Conservation (phyloP, 2,888 invertebrate genomes). For the Conchocele bisecta region DNA sequence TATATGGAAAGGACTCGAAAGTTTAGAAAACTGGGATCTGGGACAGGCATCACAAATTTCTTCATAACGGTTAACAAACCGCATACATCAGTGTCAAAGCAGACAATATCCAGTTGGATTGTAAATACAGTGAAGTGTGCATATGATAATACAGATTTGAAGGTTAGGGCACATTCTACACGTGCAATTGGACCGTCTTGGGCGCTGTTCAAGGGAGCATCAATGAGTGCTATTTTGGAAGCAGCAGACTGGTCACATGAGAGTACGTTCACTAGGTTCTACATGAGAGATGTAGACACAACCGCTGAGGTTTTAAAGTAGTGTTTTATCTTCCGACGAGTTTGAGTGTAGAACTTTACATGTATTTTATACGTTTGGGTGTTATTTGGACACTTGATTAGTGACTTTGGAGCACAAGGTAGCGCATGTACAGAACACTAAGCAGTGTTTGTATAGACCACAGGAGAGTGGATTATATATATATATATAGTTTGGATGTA, state of each 20-base stretch:
- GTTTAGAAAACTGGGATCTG: too few relatives aligned
- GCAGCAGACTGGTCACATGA: conserved; percentile 39
- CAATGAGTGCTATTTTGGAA: conserved; percentile 22
- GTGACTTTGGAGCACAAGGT: too few relatives aligned
- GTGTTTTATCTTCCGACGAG: too few relatives aligned
- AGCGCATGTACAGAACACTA: too few relatives aligned
- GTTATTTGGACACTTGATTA: too few relatives aligned
- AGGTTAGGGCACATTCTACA: conserved; percentile 33
- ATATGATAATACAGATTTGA: conserved; percentile 14
- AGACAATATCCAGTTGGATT: conserved; percentile 49
- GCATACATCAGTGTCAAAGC: conserved; percentile 37
- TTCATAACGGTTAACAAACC: conserved; percentile 43
- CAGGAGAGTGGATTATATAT: too few relatives aligned
- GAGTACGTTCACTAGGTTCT: conserved; percentile 37
- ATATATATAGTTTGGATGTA: too few relatives aligned
- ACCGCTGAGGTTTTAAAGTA: too few relatives aligned
- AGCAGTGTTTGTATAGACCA: too few relatives aligned
- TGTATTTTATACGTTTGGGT: too few relatives aligned
- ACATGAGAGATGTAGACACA: conserved; percentile 23
- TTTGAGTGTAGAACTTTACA: too few relatives aligned
- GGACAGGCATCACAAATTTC: too few relatives aligned
- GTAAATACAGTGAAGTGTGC: conserved; percentile 27
- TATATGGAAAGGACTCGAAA: conserved; percentile 17
- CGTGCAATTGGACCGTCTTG: conserved; percentile 34
- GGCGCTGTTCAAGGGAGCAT: conserved; percentile 39